A percentile compares a stretch with the other conserved stretches of the same genome.
Evolutionary conservation across 2,113 vertebrate genomes (phyloP).

Genomic region (Fregetta grallaria): DNA sequence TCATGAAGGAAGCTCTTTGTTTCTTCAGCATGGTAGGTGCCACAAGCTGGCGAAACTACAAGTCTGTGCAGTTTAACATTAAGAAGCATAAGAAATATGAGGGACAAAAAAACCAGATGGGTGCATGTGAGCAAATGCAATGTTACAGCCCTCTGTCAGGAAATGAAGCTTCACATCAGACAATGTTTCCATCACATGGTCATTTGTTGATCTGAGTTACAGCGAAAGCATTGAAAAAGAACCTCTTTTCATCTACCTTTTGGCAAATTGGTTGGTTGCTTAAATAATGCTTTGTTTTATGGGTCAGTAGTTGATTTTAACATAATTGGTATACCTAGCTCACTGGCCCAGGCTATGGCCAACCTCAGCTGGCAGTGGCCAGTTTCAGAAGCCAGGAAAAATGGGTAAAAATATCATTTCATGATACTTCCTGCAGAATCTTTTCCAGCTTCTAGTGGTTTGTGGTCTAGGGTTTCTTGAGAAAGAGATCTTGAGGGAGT

Average conservation of each 20-base stretch:
- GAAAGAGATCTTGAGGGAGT: not conserved
- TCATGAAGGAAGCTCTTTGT: not conserved
- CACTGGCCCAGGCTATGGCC: not conserved
- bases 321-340: not conserved
- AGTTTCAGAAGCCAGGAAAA: not conserved
- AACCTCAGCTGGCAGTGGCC: not conserved
- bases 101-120: not conserved
- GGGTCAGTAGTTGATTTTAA: not conserved
- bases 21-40: not conserved
- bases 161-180: not conserved
- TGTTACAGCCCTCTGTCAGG: not conserved
- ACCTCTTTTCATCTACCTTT: not conserved
- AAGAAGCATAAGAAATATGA: not conserved
- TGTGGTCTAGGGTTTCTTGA: not conserved
- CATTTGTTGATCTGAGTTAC: not conserved
- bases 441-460: not conserved
- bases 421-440: not conserved
- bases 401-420: not conserved
- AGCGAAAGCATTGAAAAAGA: not conserved
- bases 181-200: not conserved
- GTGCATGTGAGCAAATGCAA: not conserved
- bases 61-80: not conserved
- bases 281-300: not conserved
- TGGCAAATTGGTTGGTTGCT: accelerated
- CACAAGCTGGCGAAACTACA: not conserved